These are phyloP conservation scores for Triops cancriformis DNA, from an alignment of 1,140 invertebrate genomes.

Conservation along the genomic window DNA sequence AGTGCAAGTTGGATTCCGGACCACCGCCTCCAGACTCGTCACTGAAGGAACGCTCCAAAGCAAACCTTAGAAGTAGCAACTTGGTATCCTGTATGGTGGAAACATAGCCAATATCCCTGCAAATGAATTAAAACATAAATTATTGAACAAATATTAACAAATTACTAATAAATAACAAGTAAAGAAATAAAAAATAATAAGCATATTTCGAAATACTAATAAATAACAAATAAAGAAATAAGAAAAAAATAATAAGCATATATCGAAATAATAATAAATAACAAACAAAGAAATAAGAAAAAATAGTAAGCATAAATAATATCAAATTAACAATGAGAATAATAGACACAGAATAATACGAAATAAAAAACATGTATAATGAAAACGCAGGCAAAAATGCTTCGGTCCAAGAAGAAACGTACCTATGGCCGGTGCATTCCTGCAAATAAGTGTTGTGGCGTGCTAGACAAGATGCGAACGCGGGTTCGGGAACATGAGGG, in stretches of 20 bases:
- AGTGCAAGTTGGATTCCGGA: conserved; percentile 93
- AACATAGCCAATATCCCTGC: conserved; percentile 72
- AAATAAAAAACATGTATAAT: too few species aligned
- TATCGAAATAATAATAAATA: too few species aligned
- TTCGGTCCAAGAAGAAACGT: conserved; percentile 19
- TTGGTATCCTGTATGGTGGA: conserved; percentile 92
- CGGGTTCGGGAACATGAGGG: conserved; percentile 86
- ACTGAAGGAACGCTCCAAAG: conserved; percentile 89
- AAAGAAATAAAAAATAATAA: conserved; percentile 12
- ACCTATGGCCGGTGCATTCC: conserved; percentile 67
- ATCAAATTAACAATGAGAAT: too few species aligned
- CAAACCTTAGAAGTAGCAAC: conserved; percentile 77
- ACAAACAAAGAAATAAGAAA: conserved; percentile 21
- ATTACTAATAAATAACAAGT: too few species aligned
- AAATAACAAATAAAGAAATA: conserved; percentile 21
- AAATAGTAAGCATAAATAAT: not conserved
- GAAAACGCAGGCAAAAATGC: too few species aligned
- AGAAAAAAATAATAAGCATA: not conserved
- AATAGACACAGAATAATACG: conserved; percentile 18
- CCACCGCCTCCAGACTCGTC: conserved; percentile 95
- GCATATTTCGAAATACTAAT: too few species aligned
- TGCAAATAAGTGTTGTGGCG: conserved; percentile 78
- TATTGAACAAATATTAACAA: too few species aligned
- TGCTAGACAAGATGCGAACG: conserved; percentile 86
- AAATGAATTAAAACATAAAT: conserved; percentile 28